These are phyloP conservation scores for Siphlonurus alternatus DNA, from an alignment of 2,888 invertebrate species.

Conservation along the genomic window DNA sequence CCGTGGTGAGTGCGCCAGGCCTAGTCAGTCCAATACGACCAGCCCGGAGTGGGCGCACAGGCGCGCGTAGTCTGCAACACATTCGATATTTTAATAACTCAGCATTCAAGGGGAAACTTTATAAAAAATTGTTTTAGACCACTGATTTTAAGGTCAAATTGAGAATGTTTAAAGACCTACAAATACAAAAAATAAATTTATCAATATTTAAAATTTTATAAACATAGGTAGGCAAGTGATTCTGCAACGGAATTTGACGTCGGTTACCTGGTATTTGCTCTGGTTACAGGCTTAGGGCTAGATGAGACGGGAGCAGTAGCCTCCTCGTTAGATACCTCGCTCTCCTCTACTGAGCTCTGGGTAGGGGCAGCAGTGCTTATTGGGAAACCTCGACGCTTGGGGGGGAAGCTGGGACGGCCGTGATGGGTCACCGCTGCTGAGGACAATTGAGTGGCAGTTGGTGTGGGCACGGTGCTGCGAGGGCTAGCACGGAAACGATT, in stretches of 20 bases:
- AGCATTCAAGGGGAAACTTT: too few relatives aligned
- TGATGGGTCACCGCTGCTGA: background rate
- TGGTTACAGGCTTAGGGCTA: background rate
- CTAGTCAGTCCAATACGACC: background rate
- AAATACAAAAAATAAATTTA: too few relatives aligned
- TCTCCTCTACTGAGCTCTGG: background rate
- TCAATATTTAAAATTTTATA: too few relatives aligned
- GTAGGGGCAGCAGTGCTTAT: background rate
- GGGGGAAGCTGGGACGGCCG: background rate
- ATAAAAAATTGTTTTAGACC: too few relatives aligned
- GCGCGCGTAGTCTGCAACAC: background rate
- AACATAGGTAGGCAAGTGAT: too few relatives aligned
- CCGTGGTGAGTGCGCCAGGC: conserved; percentile 8
- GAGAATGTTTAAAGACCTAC: too few relatives aligned
- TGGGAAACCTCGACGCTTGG: background rate
- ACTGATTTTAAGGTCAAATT: too few relatives aligned
- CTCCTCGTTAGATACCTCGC: background rate
- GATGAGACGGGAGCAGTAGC: background rate
- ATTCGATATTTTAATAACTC: too few relatives aligned
- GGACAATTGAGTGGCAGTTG: background rate
- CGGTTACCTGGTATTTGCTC: background rate
- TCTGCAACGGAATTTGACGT: too few relatives aligned
- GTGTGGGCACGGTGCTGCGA: background rate
- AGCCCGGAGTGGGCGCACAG: background rate
- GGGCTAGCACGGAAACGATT: conserved; percentile 32